These are phyloP conservation scores for Pheosia gnoma DNA, from an alignment of 2,888 invertebrate species.

Conservation along the genomic window DNA sequence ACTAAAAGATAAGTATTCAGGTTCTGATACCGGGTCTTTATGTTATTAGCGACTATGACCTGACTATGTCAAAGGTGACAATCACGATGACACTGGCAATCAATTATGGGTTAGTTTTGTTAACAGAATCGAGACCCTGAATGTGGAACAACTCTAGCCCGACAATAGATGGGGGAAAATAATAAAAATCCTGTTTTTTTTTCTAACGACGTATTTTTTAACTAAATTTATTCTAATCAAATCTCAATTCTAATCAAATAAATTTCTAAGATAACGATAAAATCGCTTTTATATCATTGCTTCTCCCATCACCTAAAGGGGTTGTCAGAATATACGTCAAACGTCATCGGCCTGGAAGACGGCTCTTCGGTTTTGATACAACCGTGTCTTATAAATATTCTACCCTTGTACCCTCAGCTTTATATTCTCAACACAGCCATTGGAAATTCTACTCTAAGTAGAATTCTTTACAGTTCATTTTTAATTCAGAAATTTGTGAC, in stretches of 20 bases:
- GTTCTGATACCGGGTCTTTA: too few species aligned
- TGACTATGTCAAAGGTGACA: too few species aligned
- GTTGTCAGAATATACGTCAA: slow-evolving; percentile 79
- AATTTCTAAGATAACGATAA: neutral
- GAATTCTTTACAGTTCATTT: slow-evolving; percentile 15
- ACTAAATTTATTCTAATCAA: too few species aligned
- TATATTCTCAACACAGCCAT: slow-evolving; percentile 31
- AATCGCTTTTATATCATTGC: slow-evolving; percentile 12
- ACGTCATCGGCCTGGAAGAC: slow-evolving; percentile 82
- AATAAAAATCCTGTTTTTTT: too few species aligned
- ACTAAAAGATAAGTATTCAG: too few species aligned
- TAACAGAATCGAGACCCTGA: too few species aligned
- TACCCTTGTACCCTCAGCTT: slow-evolving; percentile 59
- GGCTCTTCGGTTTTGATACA: slow-evolving; percentile 79
- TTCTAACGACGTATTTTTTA: too few species aligned
- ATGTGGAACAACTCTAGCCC: too few species aligned
- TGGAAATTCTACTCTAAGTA: slow-evolving; percentile 35
- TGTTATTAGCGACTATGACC: too few species aligned
- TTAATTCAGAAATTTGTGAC: slow-evolving; percentile 13
- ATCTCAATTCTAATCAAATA: neutral
- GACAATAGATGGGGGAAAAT: too few species aligned
- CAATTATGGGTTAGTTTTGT: too few species aligned
- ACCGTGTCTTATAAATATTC: slow-evolving; percentile 79
- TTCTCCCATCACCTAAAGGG: slow-evolving; percentile 45
- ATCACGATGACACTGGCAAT: too few species aligned